Base-by-base conservation (phyloP, 2,113 vertebrate genomes). In the Pristiophorus japonicus region DNA sequence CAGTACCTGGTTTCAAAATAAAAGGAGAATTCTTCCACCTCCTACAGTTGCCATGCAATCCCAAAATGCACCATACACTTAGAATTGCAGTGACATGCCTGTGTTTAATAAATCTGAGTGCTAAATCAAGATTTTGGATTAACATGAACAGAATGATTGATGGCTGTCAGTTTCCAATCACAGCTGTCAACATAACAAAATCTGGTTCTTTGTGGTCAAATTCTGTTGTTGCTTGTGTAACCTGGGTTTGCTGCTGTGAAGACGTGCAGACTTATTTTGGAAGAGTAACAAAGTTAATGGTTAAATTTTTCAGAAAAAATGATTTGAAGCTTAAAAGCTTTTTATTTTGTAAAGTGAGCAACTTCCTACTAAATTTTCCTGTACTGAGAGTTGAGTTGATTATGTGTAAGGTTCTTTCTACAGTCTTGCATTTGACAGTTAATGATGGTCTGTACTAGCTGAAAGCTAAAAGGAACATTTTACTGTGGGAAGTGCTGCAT, bases 401-500 rank as follows among this genome's bases (percentile, higher is more conserved):
- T 45, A 94, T 94, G 93, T 45, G n/a, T 67, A 94, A 42, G 91
- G 22, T 94, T 94, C 59, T 81, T 51, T 90, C 87, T 34, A 62
- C 87, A 34, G 27, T 27, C 87, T 12, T 94, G 42, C 45, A 51
- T 94, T 94, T 94, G 65, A 70, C 63, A 70, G 38, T 94, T 66
- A 94, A 94, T 67, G 22, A 94, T 47, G 66, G 45, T 94, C 63
- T 42, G 18, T 45, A 94, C 93, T 70, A 14, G 91, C n/a, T 94
- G 91, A 94, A 65, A 70, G 93, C 93, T 94, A 70, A 94, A 73
- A 94, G 45, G 45, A 30, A 67, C 27, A 73, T 94, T 94, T 67
- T 70, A 70, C 11, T 51, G 12, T 24, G 45, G 66, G 65, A 94
- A 45, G 24, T 94, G 65, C 63, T 94, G 38, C 91, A 66, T 66